Evolutionary conservation across 2,888 invertebrate genomes (phyloP).

Genomic region (Pammene fasciana): DNA sequence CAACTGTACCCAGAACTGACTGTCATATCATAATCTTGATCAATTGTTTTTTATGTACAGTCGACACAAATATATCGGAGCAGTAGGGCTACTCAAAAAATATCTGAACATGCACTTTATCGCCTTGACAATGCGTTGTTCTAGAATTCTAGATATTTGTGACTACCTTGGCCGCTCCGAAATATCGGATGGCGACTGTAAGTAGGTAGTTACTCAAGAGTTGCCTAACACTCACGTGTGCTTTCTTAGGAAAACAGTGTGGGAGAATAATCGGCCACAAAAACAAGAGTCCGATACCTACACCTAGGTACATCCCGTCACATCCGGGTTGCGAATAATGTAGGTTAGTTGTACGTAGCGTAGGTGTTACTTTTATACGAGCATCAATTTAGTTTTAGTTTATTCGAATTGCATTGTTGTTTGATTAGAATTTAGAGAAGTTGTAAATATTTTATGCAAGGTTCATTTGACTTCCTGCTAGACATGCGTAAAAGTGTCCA

Average conservation of each 20-base stretch:
- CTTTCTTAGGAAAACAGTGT: constrained; percentile 48
- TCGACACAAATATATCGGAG: too few species aligned
- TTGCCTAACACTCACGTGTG: constrained; percentile 50
- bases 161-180: too few species aligned
- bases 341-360: neutral
- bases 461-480: constrained; percentile 45
- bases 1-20: too few species aligned
- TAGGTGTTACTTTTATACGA: too few species aligned
- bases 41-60: too few species aligned
- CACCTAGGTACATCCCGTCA: constrained; percentile 19
- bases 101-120: too few species aligned
- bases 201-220: constrained; percentile 39
- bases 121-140: too few species aligned
- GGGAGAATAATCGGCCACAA: constrained; percentile 57
- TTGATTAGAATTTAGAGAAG: constrained; percentile 27
- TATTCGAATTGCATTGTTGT: neutral
- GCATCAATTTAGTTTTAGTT: too few species aligned
- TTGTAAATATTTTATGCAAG: constrained; percentile 28
- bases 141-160: too few species aligned
- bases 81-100: too few species aligned
- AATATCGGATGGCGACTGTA: too few species aligned
- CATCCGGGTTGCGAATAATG: constrained; percentile 40
- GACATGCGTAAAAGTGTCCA: constrained; percentile 49
- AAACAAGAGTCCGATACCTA: constrained; percentile 50
- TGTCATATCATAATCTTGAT: too few species aligned